phyloP scores from a whole-genome alignment of 2,113 vertebrate genomes.

The Protobothrops mucrosquamatus region DNA sequence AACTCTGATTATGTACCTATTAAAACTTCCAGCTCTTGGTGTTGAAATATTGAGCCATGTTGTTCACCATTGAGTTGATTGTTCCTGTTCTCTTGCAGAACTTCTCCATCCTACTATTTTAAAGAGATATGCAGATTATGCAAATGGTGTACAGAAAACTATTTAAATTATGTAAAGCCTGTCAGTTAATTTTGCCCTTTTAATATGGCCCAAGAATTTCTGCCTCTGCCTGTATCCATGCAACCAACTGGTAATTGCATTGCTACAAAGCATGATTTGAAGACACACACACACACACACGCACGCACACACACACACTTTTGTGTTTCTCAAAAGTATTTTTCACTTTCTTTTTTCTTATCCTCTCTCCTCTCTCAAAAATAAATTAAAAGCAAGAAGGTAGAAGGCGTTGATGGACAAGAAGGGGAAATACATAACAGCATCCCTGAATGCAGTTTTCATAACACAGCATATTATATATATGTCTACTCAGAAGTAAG shows the following conservation, averaged over 20 bases:
- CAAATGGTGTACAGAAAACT: neutral
- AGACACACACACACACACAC: neutral
- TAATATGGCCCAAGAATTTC: neutral
- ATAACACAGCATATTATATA: neutral
- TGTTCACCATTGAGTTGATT: neutral
- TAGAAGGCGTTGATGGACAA: slow-evolving; percentile 27
- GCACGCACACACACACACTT: neutral
- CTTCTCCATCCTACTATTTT: neutral
- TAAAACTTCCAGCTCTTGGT: neutral
- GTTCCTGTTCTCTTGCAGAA: neutral
- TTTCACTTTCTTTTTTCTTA: slow-evolving; percentile 22
- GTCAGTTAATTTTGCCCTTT: slow-evolving; percentile 3
- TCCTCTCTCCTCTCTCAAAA: slow-evolving; percentile 4
- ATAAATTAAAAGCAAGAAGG: slow-evolving; percentile 25
- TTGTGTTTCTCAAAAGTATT: slow-evolving; percentile 19
- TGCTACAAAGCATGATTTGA: neutral
- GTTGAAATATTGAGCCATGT: neutral
- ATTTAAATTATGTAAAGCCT: neutral
- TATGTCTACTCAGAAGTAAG: neutral
- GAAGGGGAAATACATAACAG: neutral
- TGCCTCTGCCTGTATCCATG: neutral
- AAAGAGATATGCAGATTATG: slow-evolving; percentile 4
- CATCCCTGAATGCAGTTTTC: slow-evolving; percentile 21
- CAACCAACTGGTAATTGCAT: slow-evolving; percentile 7
- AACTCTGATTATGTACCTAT: neutral